Evolutionary conservation across 2,113 vertebrate species (phyloP), one percentile per base, ranked within the genome.

Genomic region (Forbesichthys papilliferus): DNA sequence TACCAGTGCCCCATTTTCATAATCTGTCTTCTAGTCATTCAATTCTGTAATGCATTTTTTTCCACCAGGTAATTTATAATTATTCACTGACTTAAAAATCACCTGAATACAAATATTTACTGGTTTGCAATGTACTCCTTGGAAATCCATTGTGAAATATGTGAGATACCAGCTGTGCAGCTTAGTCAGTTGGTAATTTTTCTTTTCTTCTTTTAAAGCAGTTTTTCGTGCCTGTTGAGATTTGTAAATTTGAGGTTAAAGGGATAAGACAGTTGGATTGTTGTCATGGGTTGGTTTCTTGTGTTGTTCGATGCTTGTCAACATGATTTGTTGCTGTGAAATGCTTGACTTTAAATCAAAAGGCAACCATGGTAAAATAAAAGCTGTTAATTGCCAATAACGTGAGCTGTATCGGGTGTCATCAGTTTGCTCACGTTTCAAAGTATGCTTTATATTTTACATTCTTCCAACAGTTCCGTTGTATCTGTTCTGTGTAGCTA

Each of bases 401-500:
- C 82, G 86, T 89, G 82, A 88, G 87, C 87, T 55, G 79, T 86
- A 75, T 83, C 75, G 84, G 80, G 85, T 85, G 76, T 89, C 80
- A 79, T 85, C 84, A 76, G 79, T 87, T 84, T 73, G 79, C 87
- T 85, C 85, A 86, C 82, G 63, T 83, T 81, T 83, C 81, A 80
- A 82, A 81, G 76, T 88, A 87, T 62, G 83, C 88, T 85, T 86
- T 88, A 63, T 66, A 76, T 84, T 85, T 78, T 78, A 86, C 79
- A 77, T 85, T 79, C 84, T 86, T 73, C 9, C 80, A 52, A 82
- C 81, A 68, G 81, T 87, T 89, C 68, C 75, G 86, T 89, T 88
- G 77, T 94, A 95, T 94, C 94, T 91, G 89, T 95, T 91, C 92
- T 92, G 93, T 95, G 94, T 95, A 88, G 88, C 80, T 89, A 86